Conservation (phyloP, 2,797 vertebrate species). For the Eulemur mongoz region DNA sequence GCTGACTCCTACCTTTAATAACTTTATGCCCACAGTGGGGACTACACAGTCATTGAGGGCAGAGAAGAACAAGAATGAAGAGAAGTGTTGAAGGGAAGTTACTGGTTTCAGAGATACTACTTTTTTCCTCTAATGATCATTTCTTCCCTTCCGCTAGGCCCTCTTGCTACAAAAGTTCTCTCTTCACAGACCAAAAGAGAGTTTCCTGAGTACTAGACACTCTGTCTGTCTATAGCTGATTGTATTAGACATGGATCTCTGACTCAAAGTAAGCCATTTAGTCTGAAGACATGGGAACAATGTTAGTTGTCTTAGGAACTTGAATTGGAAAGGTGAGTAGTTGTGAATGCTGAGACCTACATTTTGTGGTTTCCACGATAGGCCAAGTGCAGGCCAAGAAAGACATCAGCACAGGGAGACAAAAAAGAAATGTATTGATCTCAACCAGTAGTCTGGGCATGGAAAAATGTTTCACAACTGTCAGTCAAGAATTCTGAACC, state of each 20-base stretch:
- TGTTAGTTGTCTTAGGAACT: neutral
- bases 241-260: neutral
- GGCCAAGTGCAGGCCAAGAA: neutral
- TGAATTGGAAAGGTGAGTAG: slow-evolving; percentile 37
- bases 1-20: neutral
- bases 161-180: neutral
- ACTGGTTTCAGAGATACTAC: neutral
- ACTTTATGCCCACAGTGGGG: neutral
- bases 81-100: neutral
- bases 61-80: neutral
- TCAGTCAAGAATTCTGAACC: slow-evolving; percentile 31
- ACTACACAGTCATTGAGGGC: neutral
- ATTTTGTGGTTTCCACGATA: neutral
- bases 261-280: neutral
- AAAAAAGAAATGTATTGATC: neutral
- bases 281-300: neutral
- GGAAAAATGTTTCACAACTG: neutral
- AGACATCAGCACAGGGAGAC: neutral
- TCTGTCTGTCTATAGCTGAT: neutral
- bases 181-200: slow-evolving; percentile 1
- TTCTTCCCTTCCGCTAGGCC: neutral
- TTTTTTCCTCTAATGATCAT: neutral
- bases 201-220: neutral
- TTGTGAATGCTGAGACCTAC: slow-evolving; percentile 1
- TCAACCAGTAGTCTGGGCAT: neutral